Percentiles rank a stretch among this genome's conserved stretches.
Conservation (phyloP, 2,113 vertebrate species). For the Platysteira castanea region DNA sequence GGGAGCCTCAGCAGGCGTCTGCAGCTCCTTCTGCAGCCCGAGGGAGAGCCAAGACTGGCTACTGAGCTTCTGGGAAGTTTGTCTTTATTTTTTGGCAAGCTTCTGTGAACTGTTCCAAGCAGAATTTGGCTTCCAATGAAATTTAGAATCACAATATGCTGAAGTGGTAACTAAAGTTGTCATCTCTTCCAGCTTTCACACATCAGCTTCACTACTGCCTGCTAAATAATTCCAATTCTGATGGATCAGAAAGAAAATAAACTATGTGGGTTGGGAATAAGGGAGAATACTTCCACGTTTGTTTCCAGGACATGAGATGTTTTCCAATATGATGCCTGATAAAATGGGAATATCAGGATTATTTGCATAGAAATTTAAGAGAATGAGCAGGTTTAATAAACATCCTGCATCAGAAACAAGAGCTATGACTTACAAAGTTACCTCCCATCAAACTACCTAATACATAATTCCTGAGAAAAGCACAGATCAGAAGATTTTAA, state of each 20-base stretch:
- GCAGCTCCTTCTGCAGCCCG: neutral
- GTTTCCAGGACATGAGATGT: neutral
- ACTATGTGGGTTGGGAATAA: neutral
- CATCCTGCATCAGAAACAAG: neutral
- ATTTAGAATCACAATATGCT: slow-evolving; percentile 16
- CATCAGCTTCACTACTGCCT: slow-evolving; percentile 11
- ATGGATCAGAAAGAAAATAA: neutral
- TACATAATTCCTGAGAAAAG: neutral
- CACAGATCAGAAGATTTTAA: neutral
- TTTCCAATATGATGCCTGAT: neutral
- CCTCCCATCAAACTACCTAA: neutral
- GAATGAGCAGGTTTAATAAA: neutral
- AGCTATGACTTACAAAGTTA: neutral
- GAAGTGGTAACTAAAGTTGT: slow-evolving; percentile 13
- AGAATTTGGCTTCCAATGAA: neutral
- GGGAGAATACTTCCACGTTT: neutral
- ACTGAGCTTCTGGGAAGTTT: neutral
- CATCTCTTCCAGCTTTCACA: slow-evolving; percentile 41
- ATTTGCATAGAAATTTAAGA: neutral
- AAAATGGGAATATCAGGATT: neutral
- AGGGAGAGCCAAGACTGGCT: neutral
- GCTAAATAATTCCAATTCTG: slow-evolving; percentile 20
- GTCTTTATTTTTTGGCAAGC: neutral
- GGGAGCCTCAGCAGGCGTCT: neutral
- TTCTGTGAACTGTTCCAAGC: neutral